Evolutionary conservation across 1,140 invertebrate genomes (phyloP).

Genomic region (Ooceraea biroi): DNA sequence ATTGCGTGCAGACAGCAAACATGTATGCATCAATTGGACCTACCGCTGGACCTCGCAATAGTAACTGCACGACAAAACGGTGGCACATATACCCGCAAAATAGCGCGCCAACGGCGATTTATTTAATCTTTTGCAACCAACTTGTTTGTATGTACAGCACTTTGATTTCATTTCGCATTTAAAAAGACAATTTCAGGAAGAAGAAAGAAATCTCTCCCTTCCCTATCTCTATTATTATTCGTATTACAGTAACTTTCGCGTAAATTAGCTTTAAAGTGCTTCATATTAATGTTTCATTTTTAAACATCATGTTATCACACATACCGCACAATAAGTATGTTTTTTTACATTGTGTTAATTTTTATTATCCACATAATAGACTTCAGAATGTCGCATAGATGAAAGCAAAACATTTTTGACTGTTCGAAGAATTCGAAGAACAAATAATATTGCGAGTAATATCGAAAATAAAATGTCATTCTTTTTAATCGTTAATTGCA

Average conservation of each 20-base stretch:
- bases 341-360: too few species aligned
- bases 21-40: slow-evolving; percentile 9
- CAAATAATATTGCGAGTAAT: background rate
- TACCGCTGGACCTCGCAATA: slow-evolving; percentile 31
- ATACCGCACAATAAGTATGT: too few species aligned
- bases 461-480: background rate
- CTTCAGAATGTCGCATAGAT: too few species aligned
- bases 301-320: too few species aligned
- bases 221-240: too few species aligned
- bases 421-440: too few species aligned
- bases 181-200: background rate
- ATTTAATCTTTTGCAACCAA: slow-evolving; percentile 24
- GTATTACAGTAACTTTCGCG: background rate
- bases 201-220: background rate
- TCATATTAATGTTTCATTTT: too few species aligned
- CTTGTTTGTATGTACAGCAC: background rate
- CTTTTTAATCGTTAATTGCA: slow-evolving; percentile 4
- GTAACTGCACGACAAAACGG: background rate
- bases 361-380: too few species aligned
- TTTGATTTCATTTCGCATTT: slow-evolving; percentile 9
- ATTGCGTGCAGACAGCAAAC: slow-evolving; percentile 43
- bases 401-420: too few species aligned
- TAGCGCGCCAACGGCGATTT: background rate
- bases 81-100: slow-evolving; percentile 32
- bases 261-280: background rate